Evolutionary conservation across 2,888 invertebrate genomes (phyloP).

Genomic region (Adineta ricciae): DNA sequence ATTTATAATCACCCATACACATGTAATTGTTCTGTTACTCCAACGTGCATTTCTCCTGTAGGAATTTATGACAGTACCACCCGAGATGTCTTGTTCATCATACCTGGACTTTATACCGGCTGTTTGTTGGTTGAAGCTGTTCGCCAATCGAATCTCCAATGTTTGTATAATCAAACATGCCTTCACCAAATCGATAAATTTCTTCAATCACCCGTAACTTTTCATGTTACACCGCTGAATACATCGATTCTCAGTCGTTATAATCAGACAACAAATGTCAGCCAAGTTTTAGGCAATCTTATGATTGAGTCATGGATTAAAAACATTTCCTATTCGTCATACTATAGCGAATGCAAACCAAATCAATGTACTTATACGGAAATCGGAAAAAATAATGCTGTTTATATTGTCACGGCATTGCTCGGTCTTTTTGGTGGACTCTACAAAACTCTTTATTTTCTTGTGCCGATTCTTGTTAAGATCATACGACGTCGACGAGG

Average conservation of each 20-base stretch:
- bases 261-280: neutral
- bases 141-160: neutral
- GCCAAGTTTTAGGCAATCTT: neutral
- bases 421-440: neutral
- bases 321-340: neutral
- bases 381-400: neutral
- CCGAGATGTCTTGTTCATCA: neutral
- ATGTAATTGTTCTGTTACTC: neutral
- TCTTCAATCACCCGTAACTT: neutral
- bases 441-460: neutral
- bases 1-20: neutral
- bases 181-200: neutral
- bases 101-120: neutral
- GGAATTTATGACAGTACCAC: neutral
- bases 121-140: neutral
- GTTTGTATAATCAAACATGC: neutral
- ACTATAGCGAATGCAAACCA: neutral
- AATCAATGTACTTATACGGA: neutral
- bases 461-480: neutral
- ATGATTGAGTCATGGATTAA: neutral
- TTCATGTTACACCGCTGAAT: neutral
- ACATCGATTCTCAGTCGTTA: neutral
- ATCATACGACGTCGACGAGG: neutral
- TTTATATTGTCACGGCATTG: neutral
- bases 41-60: neutral